Evolutionary conservation across 2,113 vertebrate genomes (phyloP), one percentile per base, ranked within the genome.

Genomic region (Mesoclemmys tuberculata): DNA sequence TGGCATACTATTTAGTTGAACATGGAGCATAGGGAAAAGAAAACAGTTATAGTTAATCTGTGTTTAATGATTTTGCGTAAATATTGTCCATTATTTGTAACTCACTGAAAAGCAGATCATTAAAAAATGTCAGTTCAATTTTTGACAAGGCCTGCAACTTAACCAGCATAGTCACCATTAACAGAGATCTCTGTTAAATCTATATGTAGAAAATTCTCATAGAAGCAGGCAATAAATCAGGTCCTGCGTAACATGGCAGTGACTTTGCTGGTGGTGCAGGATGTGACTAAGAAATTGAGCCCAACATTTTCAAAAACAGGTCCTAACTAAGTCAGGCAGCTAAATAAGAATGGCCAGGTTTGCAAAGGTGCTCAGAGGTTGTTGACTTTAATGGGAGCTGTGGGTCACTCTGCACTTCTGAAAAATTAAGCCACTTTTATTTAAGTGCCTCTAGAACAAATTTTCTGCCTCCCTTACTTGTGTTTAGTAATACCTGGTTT

Each of bases 11-110:
- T 95, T 96, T 95, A 84, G 94, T 87, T 78, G 93, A 94, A 94
- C 97, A 41, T 49, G 89, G 10, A 95, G 93, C 82, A 94, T 64
- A 82, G 90, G 92, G 89, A 91, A 98, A 97, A 97, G 93, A 98
- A 98, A 98, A 97, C 96, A 96, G 98, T 97, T 97, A 98, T 96
- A 98, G 97, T 98, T 98, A 97, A 98, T 98, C 97, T 96, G 49
- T 96, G 89, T 92, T 97, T 97, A 98, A 98, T 97, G 95, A 94
- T 94, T 98, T 95, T 97, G 94, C 85, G 12, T 94, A 97, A 98
- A 86, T 79, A 93, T 90, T 97, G 93, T 92, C 97, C 96, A 77
- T 96, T 96, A 96, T 97, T 96, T 97, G 96, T 95, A 95, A 80
- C 87, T 87, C 44, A 3, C 74, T 82, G 93, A 89, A 96, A 98